A percentile compares a stretch with the other conserved stretches of the same genome.
phyloP scores from a whole-genome alignment of 2,113 vertebrate species.

The Formicarius rufipectus region DNA sequence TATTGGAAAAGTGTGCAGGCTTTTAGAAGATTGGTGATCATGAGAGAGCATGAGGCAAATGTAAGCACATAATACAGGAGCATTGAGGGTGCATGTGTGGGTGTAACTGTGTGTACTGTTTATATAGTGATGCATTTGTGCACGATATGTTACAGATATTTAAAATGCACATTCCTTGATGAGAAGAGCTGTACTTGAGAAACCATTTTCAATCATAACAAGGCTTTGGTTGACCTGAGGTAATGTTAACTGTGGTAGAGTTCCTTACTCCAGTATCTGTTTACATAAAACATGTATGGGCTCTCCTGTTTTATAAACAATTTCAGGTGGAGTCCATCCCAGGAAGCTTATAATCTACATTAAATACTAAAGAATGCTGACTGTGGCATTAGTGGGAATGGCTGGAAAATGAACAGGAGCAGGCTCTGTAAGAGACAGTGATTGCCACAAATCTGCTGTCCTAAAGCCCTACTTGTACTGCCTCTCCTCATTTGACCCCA shows the following conservation, averaged over 20 bases:
- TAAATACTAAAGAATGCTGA: neutral
- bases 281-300: neutral
- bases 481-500: neutral
- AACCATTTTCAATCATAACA: neutral
- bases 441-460: accelerated
- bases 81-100: accelerated
- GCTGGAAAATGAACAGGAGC: neutral
- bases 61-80: accelerated
- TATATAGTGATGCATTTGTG: accelerated
- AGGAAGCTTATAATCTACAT: neutral
- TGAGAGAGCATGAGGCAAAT: neutral
- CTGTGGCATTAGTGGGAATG: neutral
- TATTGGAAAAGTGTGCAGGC: accelerated
- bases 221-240: neutral
- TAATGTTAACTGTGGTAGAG: neutral
- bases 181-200: neutral
- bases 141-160: accelerated
- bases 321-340: neutral
- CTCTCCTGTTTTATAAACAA: conserved; percentile 4
- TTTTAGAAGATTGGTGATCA: neutral
- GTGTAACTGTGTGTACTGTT: neutral
- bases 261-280: neutral
- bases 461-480: accelerated
- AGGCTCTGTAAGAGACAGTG: accelerated
- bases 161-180: neutral